Conservation (phyloP, 2,113 vertebrate genomes). For the Xenus cinereus region DNA sequence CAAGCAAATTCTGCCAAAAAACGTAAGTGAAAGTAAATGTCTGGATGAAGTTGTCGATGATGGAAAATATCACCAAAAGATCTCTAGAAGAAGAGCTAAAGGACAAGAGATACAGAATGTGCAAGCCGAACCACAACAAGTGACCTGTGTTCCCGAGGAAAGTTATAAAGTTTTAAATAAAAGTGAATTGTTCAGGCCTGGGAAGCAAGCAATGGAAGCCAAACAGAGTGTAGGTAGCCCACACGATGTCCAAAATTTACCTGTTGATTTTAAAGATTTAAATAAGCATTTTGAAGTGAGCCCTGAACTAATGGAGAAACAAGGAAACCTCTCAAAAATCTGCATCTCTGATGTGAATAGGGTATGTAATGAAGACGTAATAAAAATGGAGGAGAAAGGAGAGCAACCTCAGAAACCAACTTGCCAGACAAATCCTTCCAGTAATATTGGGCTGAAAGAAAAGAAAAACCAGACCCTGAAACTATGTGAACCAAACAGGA, state of each 20-base stretch:
- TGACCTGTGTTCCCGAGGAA: background rate
- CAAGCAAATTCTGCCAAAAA: conserved; percentile 25
- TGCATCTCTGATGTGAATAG: background rate
- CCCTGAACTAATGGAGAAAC: background rate
- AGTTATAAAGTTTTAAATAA: conserved; percentile 38
- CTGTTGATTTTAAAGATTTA: background rate
- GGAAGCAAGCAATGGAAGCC: background rate
- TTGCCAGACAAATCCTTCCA: background rate
- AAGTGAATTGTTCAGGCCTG: conserved; percentile 14
- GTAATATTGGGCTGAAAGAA: background rate
- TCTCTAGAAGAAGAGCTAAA: background rate
- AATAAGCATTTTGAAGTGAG: background rate
- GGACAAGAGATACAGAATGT: background rate
- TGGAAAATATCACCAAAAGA: background rate
- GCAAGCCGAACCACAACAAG: background rate
- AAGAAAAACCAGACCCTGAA: background rate
- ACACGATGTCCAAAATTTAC: background rate
- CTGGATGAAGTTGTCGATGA: background rate
- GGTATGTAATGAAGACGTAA: background rate
- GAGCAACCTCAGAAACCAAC: background rate
- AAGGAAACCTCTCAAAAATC: background rate
- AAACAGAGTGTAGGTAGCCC: background rate
- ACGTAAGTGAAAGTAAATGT: conserved; percentile 23
- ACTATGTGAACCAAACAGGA: background rate
- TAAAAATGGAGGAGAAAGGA: background rate